Evolutionary conservation across 2,113 vertebrate genomes (phyloP).

Genomic region (Melospiza georgiana): DNA sequence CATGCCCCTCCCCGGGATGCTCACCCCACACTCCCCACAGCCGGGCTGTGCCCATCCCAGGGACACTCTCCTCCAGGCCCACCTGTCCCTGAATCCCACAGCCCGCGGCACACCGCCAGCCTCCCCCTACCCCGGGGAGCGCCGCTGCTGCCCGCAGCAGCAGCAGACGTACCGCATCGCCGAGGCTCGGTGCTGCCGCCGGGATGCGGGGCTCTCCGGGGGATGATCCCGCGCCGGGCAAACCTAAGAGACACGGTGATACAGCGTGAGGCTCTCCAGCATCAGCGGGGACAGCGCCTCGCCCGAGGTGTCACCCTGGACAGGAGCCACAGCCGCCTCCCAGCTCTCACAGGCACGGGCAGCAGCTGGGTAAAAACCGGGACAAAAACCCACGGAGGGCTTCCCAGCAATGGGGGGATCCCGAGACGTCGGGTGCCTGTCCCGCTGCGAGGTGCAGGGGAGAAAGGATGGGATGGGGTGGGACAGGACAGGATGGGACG

Average conservation of each 20-base stretch:
- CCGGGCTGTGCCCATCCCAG: neutral
- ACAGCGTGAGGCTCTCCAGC: neutral
- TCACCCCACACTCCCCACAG: neutral
- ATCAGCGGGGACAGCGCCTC: neutral
- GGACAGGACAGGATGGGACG: neutral
- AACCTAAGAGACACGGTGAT: neutral
- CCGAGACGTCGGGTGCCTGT: neutral
- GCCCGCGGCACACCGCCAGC: rapidly evolving
- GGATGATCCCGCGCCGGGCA: neutral
- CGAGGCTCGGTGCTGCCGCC: neutral
- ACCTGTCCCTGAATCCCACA: rapidly evolving
- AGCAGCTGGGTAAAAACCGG: neutral
- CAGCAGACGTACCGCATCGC: neutral
- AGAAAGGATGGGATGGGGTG: neutral
- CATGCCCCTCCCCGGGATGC: neutral
- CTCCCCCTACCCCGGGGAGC: neutral
- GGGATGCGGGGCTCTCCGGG: neutral
- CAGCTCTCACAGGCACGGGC: neutral
- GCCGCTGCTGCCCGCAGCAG: neutral
- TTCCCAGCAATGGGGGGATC: rapidly evolving
- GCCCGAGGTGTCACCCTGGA: neutral
- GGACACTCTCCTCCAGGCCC: neutral
- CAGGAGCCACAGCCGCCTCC: neutral
- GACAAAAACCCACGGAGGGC: neutral
- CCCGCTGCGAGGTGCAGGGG: neutral